phyloP scores from a whole-genome alignment of 53 echinoderm and acorn worm genomes.

The Patiria pectinifera region DNA sequence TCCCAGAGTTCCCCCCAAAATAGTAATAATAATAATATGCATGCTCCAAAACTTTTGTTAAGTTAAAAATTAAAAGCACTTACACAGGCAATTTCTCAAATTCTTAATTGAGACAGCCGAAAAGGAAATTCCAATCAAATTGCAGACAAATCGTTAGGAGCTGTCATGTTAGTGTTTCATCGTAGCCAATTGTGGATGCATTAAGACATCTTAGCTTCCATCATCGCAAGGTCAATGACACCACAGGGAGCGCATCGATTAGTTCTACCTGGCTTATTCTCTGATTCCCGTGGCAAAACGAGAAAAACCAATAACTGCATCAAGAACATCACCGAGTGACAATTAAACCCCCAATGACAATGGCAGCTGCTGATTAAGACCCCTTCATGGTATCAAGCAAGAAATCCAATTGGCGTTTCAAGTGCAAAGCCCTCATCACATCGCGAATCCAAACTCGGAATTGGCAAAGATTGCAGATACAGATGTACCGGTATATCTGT shows the following conservation, averaged over 20 bases:
- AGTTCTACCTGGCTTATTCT: background rate
- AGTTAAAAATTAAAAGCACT: too few relatives aligned
- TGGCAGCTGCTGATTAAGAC: background rate
- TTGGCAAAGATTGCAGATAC: background rate
- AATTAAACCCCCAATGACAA: background rate
- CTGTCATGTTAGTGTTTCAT: background rate
- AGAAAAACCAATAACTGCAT: background rate
- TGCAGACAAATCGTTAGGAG: too few relatives aligned
- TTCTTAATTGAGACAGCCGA: too few relatives aligned
- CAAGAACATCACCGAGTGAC: background rate
- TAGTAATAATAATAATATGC: too few relatives aligned
- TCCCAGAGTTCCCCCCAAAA: too few relatives aligned
- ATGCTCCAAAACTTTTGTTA: too few relatives aligned
- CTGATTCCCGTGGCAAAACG: background rate
- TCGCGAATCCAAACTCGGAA: background rate
- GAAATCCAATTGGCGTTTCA: background rate
- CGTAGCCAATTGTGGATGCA: background rate
- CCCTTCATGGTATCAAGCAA: background rate
- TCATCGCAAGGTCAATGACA: background rate
- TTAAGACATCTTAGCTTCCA: background rate
- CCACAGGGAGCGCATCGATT: background rate
- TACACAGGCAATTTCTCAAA: too few relatives aligned
- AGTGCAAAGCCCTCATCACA: background rate
- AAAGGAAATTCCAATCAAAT: too few relatives aligned
- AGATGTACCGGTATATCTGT: too few relatives aligned